phyloP scores from a whole-genome alignment of 2,888 invertebrate species.

The Eurytoma californica region DNA sequence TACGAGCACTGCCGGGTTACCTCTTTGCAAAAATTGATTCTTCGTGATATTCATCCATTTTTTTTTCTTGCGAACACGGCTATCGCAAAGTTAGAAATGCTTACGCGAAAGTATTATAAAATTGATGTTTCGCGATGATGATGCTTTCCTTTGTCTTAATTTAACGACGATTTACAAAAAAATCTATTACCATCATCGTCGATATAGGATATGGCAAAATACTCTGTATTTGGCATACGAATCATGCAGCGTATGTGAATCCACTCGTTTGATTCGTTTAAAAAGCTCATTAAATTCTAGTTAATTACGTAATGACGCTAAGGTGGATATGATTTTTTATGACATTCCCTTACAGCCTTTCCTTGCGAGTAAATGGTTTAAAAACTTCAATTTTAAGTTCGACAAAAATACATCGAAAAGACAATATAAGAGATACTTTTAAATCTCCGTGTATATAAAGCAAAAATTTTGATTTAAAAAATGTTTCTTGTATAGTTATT shows the following conservation, averaged over 20 bases:
- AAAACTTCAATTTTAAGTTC: too few relatives aligned
- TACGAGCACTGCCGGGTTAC: too few relatives aligned
- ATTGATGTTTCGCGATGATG: conserved; percentile 28
- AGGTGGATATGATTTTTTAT: conserved; percentile 29
- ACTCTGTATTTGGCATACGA: conserved; percentile 59
- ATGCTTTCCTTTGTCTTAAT: conserved; percentile 13
- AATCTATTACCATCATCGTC: conserved; percentile 40
- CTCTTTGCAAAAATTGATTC: conserved; percentile 26
- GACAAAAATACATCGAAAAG: conserved; percentile 24
- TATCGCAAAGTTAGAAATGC: conserved; percentile 50
- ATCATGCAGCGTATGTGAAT: conserved; percentile 45
- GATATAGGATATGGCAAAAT: conserved; percentile 58
- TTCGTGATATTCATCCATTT: background rate
- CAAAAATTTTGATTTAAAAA: conserved; percentile 42
- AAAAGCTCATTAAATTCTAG: conserved; percentile 52
- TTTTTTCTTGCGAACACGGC: conserved; percentile 37
- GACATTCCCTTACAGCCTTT: too few relatives aligned
- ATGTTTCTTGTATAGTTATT: conserved; percentile 18
- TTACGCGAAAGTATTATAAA: conserved; percentile 45
- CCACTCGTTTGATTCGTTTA: conserved; percentile 31
- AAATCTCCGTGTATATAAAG: background rate
- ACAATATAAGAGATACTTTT: conserved; percentile 22
- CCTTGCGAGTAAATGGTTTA: too few relatives aligned
- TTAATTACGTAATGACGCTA: conserved; percentile 42
- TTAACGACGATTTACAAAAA: conserved; percentile 46